These are phyloP conservation scores for Spodoptera frugiperda DNA, from an alignment of 1,140 invertebrate species.

Conservation along the genomic window DNA sequence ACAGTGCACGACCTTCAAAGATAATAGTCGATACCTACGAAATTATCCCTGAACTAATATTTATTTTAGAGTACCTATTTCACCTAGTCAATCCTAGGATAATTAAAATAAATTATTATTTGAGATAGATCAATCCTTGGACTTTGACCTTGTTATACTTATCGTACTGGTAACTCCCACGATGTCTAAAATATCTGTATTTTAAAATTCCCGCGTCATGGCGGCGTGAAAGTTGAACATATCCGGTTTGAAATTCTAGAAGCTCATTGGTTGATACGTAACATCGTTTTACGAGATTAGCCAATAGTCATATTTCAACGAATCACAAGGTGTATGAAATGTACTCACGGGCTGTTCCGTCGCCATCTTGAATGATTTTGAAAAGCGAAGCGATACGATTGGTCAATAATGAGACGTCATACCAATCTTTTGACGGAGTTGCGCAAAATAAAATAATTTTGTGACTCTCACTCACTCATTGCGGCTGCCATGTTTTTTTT, in stretches of 20 bases:
- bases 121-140: constrained; percentile 7
- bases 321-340: constrained; percentile 66
- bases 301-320: constrained; percentile 68
- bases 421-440: constrained; percentile 81
- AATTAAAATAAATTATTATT: constrained; percentile 8
- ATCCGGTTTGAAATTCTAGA: constrained; percentile 35
- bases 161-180: background rate
- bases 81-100: too few relatives aligned
- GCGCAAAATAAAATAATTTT: constrained; percentile 81
- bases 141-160: constrained; percentile 11
- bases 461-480: constrained; percentile 82
- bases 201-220: constrained; percentile 55
- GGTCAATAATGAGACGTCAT: constrained; percentile 78
- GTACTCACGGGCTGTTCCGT: constrained; percentile 65
- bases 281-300: constrained; percentile 14
- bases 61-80: too few relatives aligned
- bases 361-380: constrained; percentile 78
- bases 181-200: constrained; percentile 11
- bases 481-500: constrained; percentile 86
- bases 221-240: constrained; percentile 60
- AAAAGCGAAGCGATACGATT: constrained; percentile 73
- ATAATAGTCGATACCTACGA: background rate
- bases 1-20: background rate
- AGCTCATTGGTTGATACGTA: constrained; percentile 54
- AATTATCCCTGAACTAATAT: too few relatives aligned